Percentiles rank a stretch among this genome's conserved stretches.
Conservation (phyloP, 1,140 invertebrate genomes). For the Eulimnadia texana region DNA sequence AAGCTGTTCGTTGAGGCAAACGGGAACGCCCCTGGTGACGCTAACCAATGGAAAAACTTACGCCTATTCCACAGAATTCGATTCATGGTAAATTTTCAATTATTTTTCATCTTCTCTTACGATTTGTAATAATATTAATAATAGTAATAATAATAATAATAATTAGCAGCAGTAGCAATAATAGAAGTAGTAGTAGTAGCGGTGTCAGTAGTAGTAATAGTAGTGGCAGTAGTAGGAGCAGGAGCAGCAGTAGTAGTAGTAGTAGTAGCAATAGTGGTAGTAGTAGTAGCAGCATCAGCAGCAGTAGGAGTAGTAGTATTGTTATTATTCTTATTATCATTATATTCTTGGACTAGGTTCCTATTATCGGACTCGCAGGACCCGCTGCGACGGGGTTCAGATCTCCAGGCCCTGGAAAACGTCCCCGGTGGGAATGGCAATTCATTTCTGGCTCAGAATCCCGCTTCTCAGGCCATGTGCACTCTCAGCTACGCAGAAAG, state of each 20-base stretch:
- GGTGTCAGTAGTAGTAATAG: too few species aligned
- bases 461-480: conserved; percentile 24
- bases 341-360: conserved; percentile 4
- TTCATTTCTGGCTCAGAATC: background rate
- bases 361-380: conserved; percentile 10
- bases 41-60: conserved; percentile 31
- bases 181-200: too few species aligned
- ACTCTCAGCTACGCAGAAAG: conserved; percentile 59
- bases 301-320: too few species aligned
- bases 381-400: conserved; percentile 3
- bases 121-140: too few species aligned
- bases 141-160: too few species aligned
- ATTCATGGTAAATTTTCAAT: conserved; percentile 40
- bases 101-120: too few species aligned
- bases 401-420: background rate
- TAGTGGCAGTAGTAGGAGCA: too few species aligned
- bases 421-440: background rate
- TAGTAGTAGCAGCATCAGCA: too few species aligned
- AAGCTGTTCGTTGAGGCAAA: background rate
- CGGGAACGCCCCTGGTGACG: background rate
- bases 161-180: too few species aligned
- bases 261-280: too few species aligned
- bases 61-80: conserved; percentile 44
- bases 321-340: background rate
- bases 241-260: too few species aligned